Evolutionary conservation across 64 coral and sea anemone genomes (phyloP), one percentile per base, ranked within the genome.

Genomic region (Platygyra sinensis): DNA sequence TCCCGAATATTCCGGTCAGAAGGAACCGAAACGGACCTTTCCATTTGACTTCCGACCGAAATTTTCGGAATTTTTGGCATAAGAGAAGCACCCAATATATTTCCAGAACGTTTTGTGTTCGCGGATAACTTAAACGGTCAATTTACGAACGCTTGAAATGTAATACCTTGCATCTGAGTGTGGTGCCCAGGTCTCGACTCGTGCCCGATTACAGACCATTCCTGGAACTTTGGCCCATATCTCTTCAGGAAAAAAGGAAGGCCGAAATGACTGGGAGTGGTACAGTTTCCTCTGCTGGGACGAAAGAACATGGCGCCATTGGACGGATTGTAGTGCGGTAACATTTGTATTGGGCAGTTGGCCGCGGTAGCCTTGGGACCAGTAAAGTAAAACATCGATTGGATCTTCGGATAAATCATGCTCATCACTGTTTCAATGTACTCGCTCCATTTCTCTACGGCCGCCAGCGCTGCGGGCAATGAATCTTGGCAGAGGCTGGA

Each of bases 191-290:
- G 95, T 29, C 95, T 88, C 0, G 91, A 50, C 92, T 96, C 95
- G 62, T 96, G 95, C 17, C 91, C 95, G 11, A 74, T 85, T 31
- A 94, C 88, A 24, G 95, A 96, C 95, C 95, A 96, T n/a, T 96
- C 95, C 88, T 96, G 95, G 51, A 94, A 96, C 84, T 91, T 91
- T 19, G 95, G 95, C 51, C 95, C 95, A 50, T 96, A 96, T 18
- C 87, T 29, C 22, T 60, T 81, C 22, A 91, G 62, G 57, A 96
- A 96, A 69, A 96, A 96, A 2, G 95, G 95, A 62, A 96, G 73
- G 15, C 83, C 84, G 22, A 96, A 94, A 84, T 94, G 83, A 72
- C 86, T 83, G 1, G 95, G 91, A 9, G 2, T 32, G 14, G 80
- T 73, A 60, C 95, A 96, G 19, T 81, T 62, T 0, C 80, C 67